Percentiles rank a stretch among this genome's conserved stretches.
phyloP scores from a whole-genome alignment of 1,140 invertebrate genomes.

The Armadillidium nasatum region DNA sequence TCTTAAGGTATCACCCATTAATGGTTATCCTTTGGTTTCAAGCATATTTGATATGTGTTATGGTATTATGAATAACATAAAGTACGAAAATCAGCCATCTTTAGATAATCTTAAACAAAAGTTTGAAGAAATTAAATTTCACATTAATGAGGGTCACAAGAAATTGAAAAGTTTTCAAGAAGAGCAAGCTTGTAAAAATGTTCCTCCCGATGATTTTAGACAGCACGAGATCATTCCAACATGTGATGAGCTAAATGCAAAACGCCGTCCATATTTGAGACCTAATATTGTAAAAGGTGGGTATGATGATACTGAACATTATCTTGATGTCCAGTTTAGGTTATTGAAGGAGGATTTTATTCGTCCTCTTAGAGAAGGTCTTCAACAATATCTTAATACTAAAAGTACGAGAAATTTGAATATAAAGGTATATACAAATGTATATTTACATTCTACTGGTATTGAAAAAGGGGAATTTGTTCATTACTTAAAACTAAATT shows the following conservation, averaged over 20 bases:
- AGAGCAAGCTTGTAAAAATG: not conserved
- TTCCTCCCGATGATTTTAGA: constrained; percentile 37
- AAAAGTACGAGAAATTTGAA: constrained; percentile 1
- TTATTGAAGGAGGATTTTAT: constrained; percentile 65
- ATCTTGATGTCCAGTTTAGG: constrained; percentile 71
- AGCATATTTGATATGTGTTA: not conserved
- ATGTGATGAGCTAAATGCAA: constrained; percentile 17
- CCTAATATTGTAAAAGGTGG: constrained; percentile 59
- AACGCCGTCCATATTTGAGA: constrained; percentile 52
- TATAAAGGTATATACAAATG: constrained; percentile 31
- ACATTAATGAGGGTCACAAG: not conserved
- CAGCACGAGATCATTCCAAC: constrained; percentile 31
- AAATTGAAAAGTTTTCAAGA: not conserved
- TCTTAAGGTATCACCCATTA: not conserved
- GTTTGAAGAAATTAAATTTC: not conserved
- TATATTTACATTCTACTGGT: constrained; percentile 10
- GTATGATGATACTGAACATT: constrained; percentile 61
- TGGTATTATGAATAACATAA: not conserved
- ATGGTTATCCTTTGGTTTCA: not conserved
- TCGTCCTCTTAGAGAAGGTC: constrained; percentile 33
- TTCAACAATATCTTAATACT: constrained; percentile 33
- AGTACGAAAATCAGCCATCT: not conserved
- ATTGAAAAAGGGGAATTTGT: constrained; percentile 21
- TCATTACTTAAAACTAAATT: constrained; percentile 29
- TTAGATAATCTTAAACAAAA: not conserved